Conservation (phyloP, 35 echinoderm and acorn worm species). For the Heliocidaris erythrogramma region DNA sequence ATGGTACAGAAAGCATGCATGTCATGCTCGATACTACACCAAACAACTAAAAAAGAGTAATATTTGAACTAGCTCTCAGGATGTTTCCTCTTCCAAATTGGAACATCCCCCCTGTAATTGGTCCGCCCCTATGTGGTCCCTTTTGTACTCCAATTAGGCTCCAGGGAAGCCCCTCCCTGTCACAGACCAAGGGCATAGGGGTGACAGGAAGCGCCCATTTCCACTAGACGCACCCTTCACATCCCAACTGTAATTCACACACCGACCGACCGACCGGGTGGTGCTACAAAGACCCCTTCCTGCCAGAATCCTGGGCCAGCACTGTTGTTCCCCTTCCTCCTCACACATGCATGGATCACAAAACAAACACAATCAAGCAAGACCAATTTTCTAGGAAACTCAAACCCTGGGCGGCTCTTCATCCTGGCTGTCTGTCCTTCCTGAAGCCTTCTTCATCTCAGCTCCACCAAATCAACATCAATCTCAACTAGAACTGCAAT, state of each 20-base stretch:
- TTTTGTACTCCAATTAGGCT: constrained; percentile 24
- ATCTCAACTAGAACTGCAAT: no score
- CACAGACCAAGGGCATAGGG: neutral
- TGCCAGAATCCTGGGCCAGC: no score
- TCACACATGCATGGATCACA: neutral
- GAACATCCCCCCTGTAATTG: constrained; percentile 30
- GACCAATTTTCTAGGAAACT: neutral
- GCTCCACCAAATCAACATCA: no score
- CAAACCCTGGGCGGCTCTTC: neutral
- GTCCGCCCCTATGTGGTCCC: neutral
- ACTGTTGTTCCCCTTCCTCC: neutral
- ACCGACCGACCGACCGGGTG: neutral
- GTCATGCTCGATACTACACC: neutral
- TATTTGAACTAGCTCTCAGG: constrained; percentile 10
- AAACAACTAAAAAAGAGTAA: neutral
- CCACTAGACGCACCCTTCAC: neutral
- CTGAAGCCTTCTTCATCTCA: no score
- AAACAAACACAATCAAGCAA: neutral
- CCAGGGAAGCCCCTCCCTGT: constrained; percentile 10
- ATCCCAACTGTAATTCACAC: neutral
- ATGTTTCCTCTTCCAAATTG: neutral
- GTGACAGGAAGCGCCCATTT: neutral
- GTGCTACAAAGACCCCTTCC: neutral
- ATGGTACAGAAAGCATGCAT: neutral
- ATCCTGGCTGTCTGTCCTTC: neutral